Percentiles rank a stretch among this genome's conserved stretches.
Evolutionary conservation across 2,797 vertebrate genomes (phyloP).

Genomic region (Helicolenus hilgendorfi): DNA sequence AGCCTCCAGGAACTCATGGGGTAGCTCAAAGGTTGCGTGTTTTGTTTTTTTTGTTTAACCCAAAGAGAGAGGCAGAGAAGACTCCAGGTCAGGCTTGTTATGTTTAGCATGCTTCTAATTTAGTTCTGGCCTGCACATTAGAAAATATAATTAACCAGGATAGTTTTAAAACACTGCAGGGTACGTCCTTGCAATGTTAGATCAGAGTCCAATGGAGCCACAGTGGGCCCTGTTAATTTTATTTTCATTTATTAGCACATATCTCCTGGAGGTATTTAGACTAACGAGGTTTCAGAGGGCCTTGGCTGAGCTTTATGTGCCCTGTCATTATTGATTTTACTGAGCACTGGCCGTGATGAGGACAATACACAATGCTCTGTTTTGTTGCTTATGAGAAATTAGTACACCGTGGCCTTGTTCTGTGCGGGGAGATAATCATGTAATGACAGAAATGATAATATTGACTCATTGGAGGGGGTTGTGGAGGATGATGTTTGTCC

Average conservation of each 20-base stretch:
- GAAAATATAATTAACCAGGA: conserved; percentile 84
- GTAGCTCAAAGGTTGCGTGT: conserved; percentile 76
- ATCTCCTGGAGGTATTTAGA: conserved; percentile 89
- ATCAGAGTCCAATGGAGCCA: conserved; percentile 70
- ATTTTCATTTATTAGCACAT: conserved; percentile 90
- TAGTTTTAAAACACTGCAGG: conserved; percentile 84
- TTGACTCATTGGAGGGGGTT: conserved; percentile 20
- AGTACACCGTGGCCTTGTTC: conserved; percentile 65
- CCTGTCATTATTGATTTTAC: conserved; percentile 89
- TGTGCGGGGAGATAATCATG: conserved; percentile 37
- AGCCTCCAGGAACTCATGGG: conserved; percentile 75
- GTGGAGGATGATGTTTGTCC: conserved; percentile 20
- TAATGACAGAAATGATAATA: conserved; percentile 58
- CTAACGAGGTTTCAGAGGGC: conserved; percentile 86
- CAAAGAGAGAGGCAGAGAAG: conserved; percentile 49
- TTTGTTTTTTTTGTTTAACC: conserved; percentile 21
- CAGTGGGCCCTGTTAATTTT: conserved; percentile 84
- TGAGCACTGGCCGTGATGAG: conserved; percentile 74
- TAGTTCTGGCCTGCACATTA: conserved; percentile 70
- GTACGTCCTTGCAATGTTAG: conserved; percentile 77
- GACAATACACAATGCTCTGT: conserved; percentile 72
- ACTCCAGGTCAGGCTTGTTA: conserved; percentile 63
- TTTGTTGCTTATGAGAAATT: conserved; percentile 80
- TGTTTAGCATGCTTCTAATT: conserved; percentile 79
- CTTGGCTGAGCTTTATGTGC: conserved; percentile 83